Percentiles rank a stretch among this genome's conserved stretches.
These are phyloP conservation scores for Leuciscus idus DNA, from an alignment of 2,113 vertebrate species.

Conservation along the genomic window DNA sequence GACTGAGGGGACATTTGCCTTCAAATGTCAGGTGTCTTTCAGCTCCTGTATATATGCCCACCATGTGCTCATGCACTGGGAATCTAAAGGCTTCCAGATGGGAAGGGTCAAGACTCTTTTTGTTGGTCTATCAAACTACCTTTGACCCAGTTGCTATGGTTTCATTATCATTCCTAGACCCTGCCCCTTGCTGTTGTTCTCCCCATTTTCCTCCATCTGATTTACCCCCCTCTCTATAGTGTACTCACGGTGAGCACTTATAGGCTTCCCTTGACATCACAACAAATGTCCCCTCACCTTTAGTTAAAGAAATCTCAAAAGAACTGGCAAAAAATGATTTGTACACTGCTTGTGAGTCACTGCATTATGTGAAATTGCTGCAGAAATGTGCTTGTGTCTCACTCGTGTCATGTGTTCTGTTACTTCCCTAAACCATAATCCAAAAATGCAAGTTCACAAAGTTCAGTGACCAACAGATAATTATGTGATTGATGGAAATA, in stretches of 20 bases:
- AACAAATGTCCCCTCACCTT: slow-evolving; percentile 13
- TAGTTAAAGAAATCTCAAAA: neutral
- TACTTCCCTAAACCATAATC: slow-evolving; percentile 36
- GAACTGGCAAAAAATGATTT: neutral
- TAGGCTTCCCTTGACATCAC: neutral
- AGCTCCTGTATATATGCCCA: neutral
- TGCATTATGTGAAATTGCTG: neutral
- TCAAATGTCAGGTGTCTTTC: slow-evolving; percentile 8
- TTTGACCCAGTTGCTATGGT: slow-evolving; percentile 20
- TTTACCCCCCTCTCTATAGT: slow-evolving; percentile 11
- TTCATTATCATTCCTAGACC: slow-evolving; percentile 25
- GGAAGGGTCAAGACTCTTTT: slow-evolving; percentile 10
- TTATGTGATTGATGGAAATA: neutral
- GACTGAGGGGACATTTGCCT: neutral
- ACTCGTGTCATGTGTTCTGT: neutral
- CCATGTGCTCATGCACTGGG: neutral
- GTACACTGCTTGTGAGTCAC: neutral
- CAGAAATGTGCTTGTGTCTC: neutral
- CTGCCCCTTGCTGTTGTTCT: neutral
- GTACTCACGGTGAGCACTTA: neutral
- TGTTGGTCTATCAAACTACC: slow-evolving; percentile 7
- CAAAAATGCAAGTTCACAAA: slow-evolving; percentile 6
- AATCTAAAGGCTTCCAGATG: neutral
- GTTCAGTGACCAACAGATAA: neutral
- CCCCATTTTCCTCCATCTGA: slow-evolving; percentile 9